Base-by-base conservation (phyloP, 30 jellyfish, hydroid and myxozoan genomes). In the Pelagia noctiluca region DNA sequence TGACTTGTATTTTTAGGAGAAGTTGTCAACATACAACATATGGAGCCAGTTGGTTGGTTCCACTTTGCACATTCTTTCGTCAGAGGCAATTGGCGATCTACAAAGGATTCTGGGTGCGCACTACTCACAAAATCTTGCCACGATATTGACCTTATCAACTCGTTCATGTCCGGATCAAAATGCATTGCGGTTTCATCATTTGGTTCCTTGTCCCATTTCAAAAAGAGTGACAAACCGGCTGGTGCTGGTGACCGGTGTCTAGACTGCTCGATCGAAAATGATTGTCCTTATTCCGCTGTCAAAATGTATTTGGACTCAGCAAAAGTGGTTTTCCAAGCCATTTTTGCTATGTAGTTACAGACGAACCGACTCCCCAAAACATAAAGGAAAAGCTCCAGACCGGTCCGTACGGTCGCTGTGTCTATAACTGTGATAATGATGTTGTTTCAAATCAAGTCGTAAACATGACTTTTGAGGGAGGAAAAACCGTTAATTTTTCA, bases 11-110 rank as follows among this genome's bases (percentile, higher is more conserved):
- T 66, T 37, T 10, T 70, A 89, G 98, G 98, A 26, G 98, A 91
- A 21, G 71, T 91, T 79, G 87, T 92, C 54, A 76, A 82, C 42
- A 92, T 92, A 24, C 98, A 92, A 47, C 95, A 84, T 38, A 76
- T 92, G 89, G 96, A 92, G 29, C 98, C 98, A 4, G 90, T 92
- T 68, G 98, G 98, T 23, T 92, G 98, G 98, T 86, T 50, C 64
- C 96, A 86, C 36, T 92, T 77, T 80, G 98, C 98, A 0, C 98
- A 92, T 37, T 84, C 96, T 0, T 86, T 42, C 57, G 98, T 92
- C 22, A 80, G 98, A 21, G 98, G 98, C n/a, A 86, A 86, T 24
- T 86, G 98, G 96, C 64, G 95, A 54, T 33, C 74, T 37, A 63
- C 70, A 34, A 80, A 62, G 1, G 98, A 85, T 12, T 38, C 87